Base-by-base conservation (phyloP, 2,113 vertebrate genomes). In the Chrysochloris asiatica region DNA sequence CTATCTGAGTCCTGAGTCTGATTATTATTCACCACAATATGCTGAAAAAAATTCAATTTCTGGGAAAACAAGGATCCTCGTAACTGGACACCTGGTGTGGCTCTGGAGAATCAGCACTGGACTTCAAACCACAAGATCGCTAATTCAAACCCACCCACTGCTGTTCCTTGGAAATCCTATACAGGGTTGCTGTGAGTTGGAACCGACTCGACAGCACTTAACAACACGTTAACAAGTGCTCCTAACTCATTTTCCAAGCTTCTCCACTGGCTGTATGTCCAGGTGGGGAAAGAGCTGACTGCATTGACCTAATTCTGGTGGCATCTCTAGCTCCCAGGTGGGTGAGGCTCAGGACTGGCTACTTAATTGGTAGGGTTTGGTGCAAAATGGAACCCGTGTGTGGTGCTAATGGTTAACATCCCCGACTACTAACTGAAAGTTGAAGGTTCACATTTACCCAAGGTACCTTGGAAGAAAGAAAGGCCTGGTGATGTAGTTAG, bases 281-380 rank as follows among this genome's bases (percentile, higher is more conserved):
- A 0, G 2, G 5, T 0, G 2, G 10, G 43, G 2, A 33, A 26
- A 24, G 59, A 9, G 22, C n/a, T n/a, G n/a, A n/a, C 54, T 56
- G 54, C 54, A 11, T 11, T 52, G 30, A 14, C 24, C 52, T 26
- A n/a, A n/a, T n/a, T n/a, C n/a, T n/a, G n/a, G n/a, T n/a, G n/a
- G 52, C 52, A 10, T n/a, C 72, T 71, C 67, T 26, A n/a, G 50
- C 61, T 71, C 61, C 61, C 28, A 41, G 17, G 12, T 54, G 52
- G 38, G 33, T 9, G 72, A 24, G n/a, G 47, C 72, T n/a, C n/a
- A 8, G 47, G 28, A 45, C 30, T 12, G 11, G 50, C 30, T 52
- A 63, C 1, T 0, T 21, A 72, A 59, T 21, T 61, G n/a, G 47
- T 43, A 30, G 45, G 21, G 43, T 47, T 77, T 61, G 36, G 36